A percentile compares a stretch with the other conserved stretches of the same genome.
Evolutionary conservation across 2,797 vertebrate species (phyloP).

Genomic region (Rhinophrynus dorsalis): DNA sequence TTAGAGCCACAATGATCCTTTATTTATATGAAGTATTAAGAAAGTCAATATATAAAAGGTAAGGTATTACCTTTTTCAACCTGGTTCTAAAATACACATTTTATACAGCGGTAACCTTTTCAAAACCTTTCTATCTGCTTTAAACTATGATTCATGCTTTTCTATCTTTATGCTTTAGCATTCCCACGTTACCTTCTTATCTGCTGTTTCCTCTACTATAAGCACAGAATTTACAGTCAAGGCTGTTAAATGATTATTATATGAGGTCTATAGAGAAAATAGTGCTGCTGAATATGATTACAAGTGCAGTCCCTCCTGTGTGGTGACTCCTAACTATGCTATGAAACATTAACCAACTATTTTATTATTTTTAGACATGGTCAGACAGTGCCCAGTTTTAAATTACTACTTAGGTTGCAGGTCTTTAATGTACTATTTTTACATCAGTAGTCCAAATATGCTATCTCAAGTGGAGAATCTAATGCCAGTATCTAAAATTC

Average conservation of each 20-base stretch:
- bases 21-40: neutral
- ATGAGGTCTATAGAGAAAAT: conserved; percentile 41
- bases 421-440: conserved; percentile 34
- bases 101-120: conserved; percentile 39
- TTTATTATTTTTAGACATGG: conserved; percentile 30
- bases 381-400: conserved; percentile 19
- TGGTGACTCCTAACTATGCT: conserved; percentile 42
- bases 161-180: conserved; percentile 41
- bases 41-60: neutral
- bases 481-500: conserved; percentile 38
- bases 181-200: conserved; percentile 46
- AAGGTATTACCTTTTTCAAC: neutral
- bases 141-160: conserved; percentile 43
- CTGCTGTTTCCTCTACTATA: conserved; percentile 43
- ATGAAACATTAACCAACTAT: conserved; percentile 26
- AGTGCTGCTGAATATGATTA: conserved; percentile 37
- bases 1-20: too few species aligned
- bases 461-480: conserved; percentile 31
- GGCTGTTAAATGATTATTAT: conserved; percentile 51
- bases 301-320: conserved; percentile 43
- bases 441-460: conserved; percentile 40
- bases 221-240: conserved; percentile 48
- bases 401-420: conserved; percentile 9
- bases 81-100: conserved; percentile 24
- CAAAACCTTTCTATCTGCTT: conserved; percentile 42